Evolutionary conservation across 2,888 invertebrate species (phyloP).

Genomic region (Andrena minutula): DNA sequence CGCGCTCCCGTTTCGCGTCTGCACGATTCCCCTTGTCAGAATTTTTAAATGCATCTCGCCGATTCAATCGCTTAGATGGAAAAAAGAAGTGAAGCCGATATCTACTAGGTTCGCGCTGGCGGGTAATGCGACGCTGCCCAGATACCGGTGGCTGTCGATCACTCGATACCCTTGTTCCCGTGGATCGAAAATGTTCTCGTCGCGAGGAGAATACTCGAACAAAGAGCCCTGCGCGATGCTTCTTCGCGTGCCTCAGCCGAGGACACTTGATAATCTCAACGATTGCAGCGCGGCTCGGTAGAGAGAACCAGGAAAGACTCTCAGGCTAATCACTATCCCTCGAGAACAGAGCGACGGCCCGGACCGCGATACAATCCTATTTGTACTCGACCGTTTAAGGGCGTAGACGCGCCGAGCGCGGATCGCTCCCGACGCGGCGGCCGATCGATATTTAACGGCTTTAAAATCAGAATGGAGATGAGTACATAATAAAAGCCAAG

Average conservation of each 20-base stretch:
- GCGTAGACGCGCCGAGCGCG: slow-evolving; percentile 10
- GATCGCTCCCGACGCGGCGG: slow-evolving; percentile 14
- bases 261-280: slow-evolving; percentile 55
- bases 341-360: neutral
- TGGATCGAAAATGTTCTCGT: neutral
- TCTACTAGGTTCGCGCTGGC: too few species aligned
- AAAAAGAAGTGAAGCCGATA: neutral
- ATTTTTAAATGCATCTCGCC: neutral
- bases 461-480: slow-evolving; percentile 55
- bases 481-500: slow-evolving; percentile 59
- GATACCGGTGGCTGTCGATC: too few species aligned
- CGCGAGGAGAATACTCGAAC: neutral
- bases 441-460: slow-evolving; percentile 58
- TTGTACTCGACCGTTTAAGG: slow-evolving; percentile 32
- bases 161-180: too few species aligned
- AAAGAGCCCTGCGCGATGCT: slow-evolving; percentile 5
- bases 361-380: slow-evolving; percentile 22
- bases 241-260: slow-evolving; percentile 28
- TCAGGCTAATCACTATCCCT: slow-evolving; percentile 56
- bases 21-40: neutral
- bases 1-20: slow-evolving; percentile 7
- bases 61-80: neutral
- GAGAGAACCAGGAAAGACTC: slow-evolving; percentile 53
- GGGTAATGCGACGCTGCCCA: too few species aligned
- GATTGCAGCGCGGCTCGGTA: slow-evolving; percentile 45